Percentiles rank a stretch among this genome's conserved stretches.
These are phyloP conservation scores for Nanger granti DNA, from an alignment of 2,113 vertebrate genomes.

Conservation along the genomic window DNA sequence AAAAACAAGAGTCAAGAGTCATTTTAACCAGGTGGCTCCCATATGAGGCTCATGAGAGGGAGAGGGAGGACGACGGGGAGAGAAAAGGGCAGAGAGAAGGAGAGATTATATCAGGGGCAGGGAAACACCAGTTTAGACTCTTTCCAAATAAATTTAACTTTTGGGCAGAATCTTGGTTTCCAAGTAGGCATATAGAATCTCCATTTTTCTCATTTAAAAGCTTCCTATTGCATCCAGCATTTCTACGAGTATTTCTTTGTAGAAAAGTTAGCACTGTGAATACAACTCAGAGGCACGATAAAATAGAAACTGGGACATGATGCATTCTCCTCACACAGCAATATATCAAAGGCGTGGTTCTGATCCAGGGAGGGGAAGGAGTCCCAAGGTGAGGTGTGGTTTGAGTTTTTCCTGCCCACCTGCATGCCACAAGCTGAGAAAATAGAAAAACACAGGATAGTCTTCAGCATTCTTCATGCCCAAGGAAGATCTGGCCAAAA, in stretches of 20 bases:
- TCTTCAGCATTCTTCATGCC: neutral
- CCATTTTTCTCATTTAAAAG: neutral
- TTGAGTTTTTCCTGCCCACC: neutral
- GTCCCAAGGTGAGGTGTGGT: neutral
- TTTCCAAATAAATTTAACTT: conserved; percentile 24
- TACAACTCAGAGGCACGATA: neutral
- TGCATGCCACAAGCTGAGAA: neutral
- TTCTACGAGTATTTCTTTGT: neutral
- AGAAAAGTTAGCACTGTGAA: neutral
- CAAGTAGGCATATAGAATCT: neutral
- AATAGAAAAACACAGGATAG: neutral
- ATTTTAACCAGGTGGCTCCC: neutral
- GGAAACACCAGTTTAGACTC: neutral
- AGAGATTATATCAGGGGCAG: neutral
- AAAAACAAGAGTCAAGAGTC: conserved; percentile 20
- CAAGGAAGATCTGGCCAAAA: neutral
- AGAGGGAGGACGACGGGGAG: fast-evolving
- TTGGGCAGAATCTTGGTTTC: neutral
- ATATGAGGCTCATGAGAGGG: neutral
- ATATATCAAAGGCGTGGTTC: neutral
- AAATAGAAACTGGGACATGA: neutral
- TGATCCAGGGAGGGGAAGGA: too few species aligned
- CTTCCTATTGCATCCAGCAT: neutral
- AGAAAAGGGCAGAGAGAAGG: neutral
- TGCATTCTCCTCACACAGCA: neutral